A percentile compares a stretch with the other conserved stretches of the same genome.
Evolutionary conservation across 2,888 invertebrate genomes (phyloP).

Genomic region (Cantharis flavilabris): DNA sequence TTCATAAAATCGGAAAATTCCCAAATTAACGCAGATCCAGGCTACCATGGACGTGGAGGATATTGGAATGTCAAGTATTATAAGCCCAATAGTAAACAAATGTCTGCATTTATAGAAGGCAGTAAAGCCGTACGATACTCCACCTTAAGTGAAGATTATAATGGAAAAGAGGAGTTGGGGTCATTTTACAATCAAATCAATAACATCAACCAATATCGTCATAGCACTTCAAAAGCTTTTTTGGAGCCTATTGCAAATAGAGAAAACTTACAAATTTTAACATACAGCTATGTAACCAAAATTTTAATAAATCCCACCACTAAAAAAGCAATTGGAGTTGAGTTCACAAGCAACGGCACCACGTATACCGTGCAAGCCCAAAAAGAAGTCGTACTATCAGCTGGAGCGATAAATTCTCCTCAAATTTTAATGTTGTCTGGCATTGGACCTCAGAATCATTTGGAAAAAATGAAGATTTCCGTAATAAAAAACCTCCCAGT

Average conservation of each 20-base stretch:
- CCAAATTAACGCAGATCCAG: slow-evolving; percentile 60
- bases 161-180: slow-evolving; percentile 64
- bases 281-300: slow-evolving; percentile 60
- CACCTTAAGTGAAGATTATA: slow-evolving; percentile 61
- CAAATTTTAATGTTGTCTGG: slow-evolving; percentile 44
- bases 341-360: slow-evolving; percentile 57
- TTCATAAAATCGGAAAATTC: slow-evolving; percentile 46
- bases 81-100: slow-evolving; percentile 64
- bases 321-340: slow-evolving; percentile 61
- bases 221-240: slow-evolving; percentile 65
- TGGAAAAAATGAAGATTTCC: slow-evolving; percentile 34
- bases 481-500: slow-evolving; percentile 38
- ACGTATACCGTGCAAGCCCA: slow-evolving; percentile 60
- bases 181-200: slow-evolving; percentile 68
- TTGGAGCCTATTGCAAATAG: slow-evolving; percentile 59
- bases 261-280: slow-evolving; percentile 63
- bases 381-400: slow-evolving; percentile 74
- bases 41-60: slow-evolving; percentile 68
- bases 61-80: slow-evolving; percentile 69
- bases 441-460: slow-evolving; percentile 39
- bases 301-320: slow-evolving; percentile 59
- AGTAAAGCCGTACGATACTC: slow-evolving; percentile 62
- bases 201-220: slow-evolving; percentile 62
- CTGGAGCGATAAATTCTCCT: slow-evolving; percentile 71
- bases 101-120: slow-evolving; percentile 66